Evolutionary conservation across 2,797 vertebrate genomes (phyloP), one percentile per base, ranked within the genome.

Genomic region (Rhynchonycteris naso): DNA sequence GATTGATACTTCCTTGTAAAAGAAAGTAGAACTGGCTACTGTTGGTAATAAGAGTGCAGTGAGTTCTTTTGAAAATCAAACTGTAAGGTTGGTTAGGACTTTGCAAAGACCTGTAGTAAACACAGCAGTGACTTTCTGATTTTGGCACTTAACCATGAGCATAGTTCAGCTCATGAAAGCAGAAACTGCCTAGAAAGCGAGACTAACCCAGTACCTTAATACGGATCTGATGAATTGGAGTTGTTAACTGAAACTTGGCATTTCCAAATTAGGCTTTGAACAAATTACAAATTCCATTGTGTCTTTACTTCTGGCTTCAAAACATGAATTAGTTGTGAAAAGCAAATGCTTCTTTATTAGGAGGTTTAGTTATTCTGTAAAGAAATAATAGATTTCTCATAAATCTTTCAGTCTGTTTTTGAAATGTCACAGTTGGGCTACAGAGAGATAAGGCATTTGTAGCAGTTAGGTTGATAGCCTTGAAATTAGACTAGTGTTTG

Each of bases 191-290:
- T 88, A 76, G 52, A 92, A 86, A 30, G 68, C 68, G 84, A 80
- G 69, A 52, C n/a, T 85, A 81, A 21, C 76, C 52, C 58, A 78
- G 47, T 74, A 30, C 54, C 18, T 5, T 90, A 15, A 66, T 84
- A 82, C 88, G 43, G 35, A 81, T 91, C 69, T 76, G 26, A 68
- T 89, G 47, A 38, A 38, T 88, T 95, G 78, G 68, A 90, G 78
- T 90, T 80, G 65, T 81, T 82, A 94, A 92, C 18, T 7, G 74
- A 83, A 24, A 83, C 7, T 30, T 59, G 56, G n/a, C 79, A 79
- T 95, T 94, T 96, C 84, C 80, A 89, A 82, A 88, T 76, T 88
- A 61, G 59, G 47, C 33, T 96, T 97, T 95, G 85, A 95, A 86
- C 43, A 96, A 65, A 82, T 96, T 94, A 38, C 58, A 85, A 5